phyloP scores from a whole-genome alignment of 2,888 invertebrate species.

The Plagodis pulveraria region DNA sequence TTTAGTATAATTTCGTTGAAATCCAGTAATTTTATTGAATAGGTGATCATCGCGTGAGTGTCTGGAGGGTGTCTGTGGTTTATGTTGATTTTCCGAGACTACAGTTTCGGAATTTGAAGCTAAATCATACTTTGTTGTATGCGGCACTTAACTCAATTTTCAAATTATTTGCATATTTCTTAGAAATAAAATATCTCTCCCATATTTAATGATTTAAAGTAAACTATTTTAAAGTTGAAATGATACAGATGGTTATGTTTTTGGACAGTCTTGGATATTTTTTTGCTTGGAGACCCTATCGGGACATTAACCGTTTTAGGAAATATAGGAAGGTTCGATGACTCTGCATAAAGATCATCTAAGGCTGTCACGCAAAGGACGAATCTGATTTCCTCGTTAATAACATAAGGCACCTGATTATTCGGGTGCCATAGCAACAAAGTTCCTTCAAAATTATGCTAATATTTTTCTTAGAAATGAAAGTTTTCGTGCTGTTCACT shows the following conservation, averaged over 20 bases:
- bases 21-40: conserved; percentile 57
- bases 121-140: conserved; percentile 3
- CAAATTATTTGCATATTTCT: neutral
- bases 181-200: neutral
- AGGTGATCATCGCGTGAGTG: conserved; percentile 64
- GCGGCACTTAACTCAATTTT: neutral
- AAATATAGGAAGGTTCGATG: conserved; percentile 76
- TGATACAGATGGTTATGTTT: neutral
- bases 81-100: conserved; percentile 22
- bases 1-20: conserved; percentile 60
- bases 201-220: neutral
- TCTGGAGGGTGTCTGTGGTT: conserved; percentile 36
- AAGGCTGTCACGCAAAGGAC: conserved; percentile 58
- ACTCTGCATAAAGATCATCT: conserved; percentile 72
- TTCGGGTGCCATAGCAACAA: conserved; percentile 35
- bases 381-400: conserved; percentile 47
- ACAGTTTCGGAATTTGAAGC: neutral
- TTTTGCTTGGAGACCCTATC: conserved; percentile 52
- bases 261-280: conserved; percentile 9
- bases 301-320: conserved; percentile 80
- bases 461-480: conserved; percentile 30
- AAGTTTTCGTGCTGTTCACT: conserved; percentile 1
- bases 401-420: conserved; percentile 44
- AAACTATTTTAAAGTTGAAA: neutral
- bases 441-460: conserved; percentile 21